These are phyloP conservation scores for Archivesica marissinica DNA, from an alignment of 1,140 invertebrate genomes.

Conservation along the genomic window DNA sequence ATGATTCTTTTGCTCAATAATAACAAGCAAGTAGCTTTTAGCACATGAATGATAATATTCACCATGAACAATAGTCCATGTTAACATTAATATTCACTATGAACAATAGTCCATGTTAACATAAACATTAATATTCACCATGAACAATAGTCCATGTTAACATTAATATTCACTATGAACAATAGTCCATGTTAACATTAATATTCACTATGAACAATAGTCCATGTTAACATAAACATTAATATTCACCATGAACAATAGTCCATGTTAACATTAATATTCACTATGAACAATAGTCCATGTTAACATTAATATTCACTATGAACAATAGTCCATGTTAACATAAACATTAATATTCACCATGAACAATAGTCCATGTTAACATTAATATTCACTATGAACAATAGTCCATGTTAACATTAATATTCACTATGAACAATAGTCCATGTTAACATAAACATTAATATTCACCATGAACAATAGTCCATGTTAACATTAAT, in stretches of 20 bases:
- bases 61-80: background rate
- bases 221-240: conserved; percentile 14
- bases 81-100: too few relatives aligned
- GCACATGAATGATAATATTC: conserved; percentile 22
- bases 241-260: background rate
- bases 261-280: conserved; percentile 7
- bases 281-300: conserved; percentile 1
- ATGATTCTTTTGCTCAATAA: background rate
- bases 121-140: too few relatives aligned
- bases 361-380: conserved; percentile 4
- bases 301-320: too few relatives aligned
- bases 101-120: conserved; percentile 3
- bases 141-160: conserved; percentile 1
- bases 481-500: conserved; percentile 13
- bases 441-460: conserved; percentile 10
- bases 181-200: conserved; percentile 4
- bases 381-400: too few relatives aligned
- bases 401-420: conserved; percentile 4
- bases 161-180: too few relatives aligned
- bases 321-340: conserved; percentile 1
- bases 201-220: background rate
- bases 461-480: too few relatives aligned
- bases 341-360: too few relatives aligned
- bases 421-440: too few relatives aligned
- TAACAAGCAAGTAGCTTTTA: background rate